A percentile compares a stretch with the other conserved stretches of the same genome.
Conservation (phyloP, 1,140 invertebrate genomes). For the Drosophila nigromelanica region DNA sequence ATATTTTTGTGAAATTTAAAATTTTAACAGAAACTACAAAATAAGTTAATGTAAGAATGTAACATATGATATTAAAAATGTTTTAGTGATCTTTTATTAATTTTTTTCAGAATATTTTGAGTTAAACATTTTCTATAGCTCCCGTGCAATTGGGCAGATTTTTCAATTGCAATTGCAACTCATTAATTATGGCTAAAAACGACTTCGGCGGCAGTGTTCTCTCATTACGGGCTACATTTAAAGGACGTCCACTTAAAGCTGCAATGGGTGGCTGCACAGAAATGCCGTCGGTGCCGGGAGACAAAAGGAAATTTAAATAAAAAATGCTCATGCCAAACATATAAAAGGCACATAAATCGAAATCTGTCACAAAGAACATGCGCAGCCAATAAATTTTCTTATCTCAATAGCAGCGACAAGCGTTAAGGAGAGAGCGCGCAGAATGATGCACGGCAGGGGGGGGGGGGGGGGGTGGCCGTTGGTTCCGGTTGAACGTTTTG, state of each 20-base stretch:
- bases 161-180: slow-evolving; percentile 37
- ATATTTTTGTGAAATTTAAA: too few species aligned
- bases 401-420: slow-evolving; percentile 82
- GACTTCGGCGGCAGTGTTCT: slow-evolving; percentile 16
- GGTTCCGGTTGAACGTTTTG: slow-evolving; percentile 69
- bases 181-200: slow-evolving; percentile 36
- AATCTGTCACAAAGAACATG: slow-evolving; percentile 83
- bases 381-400: slow-evolving; percentile 82
- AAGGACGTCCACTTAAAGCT: slow-evolving; percentile 39
- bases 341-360: slow-evolving; percentile 81
- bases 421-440: slow-evolving; percentile 56
- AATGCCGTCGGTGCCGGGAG: slow-evolving; percentile 43
- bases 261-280: neutral
- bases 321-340: slow-evolving; percentile 51
- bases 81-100: neutral
- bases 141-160: neutral
- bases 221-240: slow-evolving; percentile 45
- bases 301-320: slow-evolving; percentile 74
- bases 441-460: neutral
- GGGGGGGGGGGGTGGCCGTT: slow-evolving; percentile 40
- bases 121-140: neutral
- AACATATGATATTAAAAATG: neutral
- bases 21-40: too few species aligned
- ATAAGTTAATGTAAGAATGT: too few species aligned
- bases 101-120: neutral